Evolutionary conservation across 2,113 vertebrate species (phyloP).

Genomic region (Percina caprodes): DNA sequence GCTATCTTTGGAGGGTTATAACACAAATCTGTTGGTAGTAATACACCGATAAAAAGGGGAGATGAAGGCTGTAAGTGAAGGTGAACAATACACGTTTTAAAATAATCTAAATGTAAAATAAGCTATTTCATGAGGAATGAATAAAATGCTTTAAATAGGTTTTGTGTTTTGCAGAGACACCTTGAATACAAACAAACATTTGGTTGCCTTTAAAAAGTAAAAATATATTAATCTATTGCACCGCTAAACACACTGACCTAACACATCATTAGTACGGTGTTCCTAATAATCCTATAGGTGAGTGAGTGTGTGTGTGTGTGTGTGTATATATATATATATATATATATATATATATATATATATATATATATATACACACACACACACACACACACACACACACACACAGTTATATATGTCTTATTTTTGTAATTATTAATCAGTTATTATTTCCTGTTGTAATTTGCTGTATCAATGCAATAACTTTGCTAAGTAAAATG

Average conservation of each 20-base stretch:
- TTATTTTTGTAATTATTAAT: background rate
- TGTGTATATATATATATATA: too few relatives aligned
- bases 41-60: background rate
- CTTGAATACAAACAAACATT: too few relatives aligned
- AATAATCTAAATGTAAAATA: background rate
- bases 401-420: background rate
- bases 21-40: background rate
- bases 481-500: background rate
- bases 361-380: background rate
- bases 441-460: background rate
- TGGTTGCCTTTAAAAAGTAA: background rate
- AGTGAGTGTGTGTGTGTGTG: too few relatives aligned
- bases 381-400: too few relatives aligned
- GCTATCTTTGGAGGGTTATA: background rate
- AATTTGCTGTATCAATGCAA: too few relatives aligned
- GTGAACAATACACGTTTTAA: background rate
- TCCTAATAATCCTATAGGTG: too few relatives aligned
- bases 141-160: too few relatives aligned
- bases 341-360: too few relatives aligned
- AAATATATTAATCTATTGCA: background rate
- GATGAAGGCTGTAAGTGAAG: background rate
- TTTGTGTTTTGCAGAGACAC: too few relatives aligned
- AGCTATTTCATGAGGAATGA: background rate
- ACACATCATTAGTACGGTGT: too few relatives aligned
- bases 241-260: background rate